These are phyloP conservation scores for Plecturocebus donacophilus DNA, from an alignment of 2,113 vertebrate species.

Conservation along the genomic window DNA sequence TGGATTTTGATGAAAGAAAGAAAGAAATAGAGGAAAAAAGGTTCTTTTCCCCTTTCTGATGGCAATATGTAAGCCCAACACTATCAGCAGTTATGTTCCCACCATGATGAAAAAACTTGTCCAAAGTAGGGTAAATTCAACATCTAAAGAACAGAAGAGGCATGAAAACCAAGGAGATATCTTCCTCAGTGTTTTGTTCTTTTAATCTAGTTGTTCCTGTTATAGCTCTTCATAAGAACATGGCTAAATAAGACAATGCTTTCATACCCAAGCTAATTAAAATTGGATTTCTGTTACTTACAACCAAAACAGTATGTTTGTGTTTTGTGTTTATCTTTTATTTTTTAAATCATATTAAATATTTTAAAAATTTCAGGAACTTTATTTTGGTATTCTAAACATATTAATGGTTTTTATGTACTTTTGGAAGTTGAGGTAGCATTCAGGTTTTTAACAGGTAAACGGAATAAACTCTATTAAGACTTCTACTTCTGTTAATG, in stretches of 20 bases:
- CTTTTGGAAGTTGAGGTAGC: neutral
- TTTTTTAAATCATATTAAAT: neutral
- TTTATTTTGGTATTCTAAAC: neutral
- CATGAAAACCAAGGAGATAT: neutral
- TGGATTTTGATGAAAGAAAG: neutral
- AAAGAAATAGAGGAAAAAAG: neutral
- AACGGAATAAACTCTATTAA: neutral
- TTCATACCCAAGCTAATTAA: neutral
- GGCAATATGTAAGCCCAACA: neutral
- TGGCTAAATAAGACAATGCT: neutral
- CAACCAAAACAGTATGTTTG: neutral
- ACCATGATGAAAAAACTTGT: neutral
- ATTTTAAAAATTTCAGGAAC: neutral
- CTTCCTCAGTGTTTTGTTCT: neutral
- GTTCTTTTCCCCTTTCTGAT: neutral
- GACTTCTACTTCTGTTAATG: neutral
- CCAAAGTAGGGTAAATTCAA: neutral
- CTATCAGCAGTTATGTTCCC: neutral
- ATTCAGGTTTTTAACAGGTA: neutral
- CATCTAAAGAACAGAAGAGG: neutral
- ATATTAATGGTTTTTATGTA: neutral
- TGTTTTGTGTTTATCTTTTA: neutral
- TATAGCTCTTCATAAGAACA: neutral
- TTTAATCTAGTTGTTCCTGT: neutral
- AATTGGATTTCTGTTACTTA: neutral